Evolutionary conservation across 1,140 invertebrate species (phyloP).

Genomic region (Pogonomyrmex barbatus): DNA sequence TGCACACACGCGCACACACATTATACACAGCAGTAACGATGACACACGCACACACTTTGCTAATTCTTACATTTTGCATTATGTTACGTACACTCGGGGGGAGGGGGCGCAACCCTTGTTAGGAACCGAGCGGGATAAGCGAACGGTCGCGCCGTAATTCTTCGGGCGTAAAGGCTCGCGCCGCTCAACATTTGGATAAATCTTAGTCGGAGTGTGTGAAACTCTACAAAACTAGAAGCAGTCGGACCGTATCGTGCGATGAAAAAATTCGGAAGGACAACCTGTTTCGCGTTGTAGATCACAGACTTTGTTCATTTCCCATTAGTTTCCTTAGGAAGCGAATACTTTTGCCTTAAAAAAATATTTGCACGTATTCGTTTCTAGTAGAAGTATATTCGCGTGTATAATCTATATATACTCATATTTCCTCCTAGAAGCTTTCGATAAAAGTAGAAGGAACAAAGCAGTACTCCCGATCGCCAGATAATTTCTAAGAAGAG

Average conservation of each 20-base stretch:
- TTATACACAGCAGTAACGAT: conserved; percentile 20
- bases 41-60: neutral
- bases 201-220: conserved; percentile 40
- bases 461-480: neutral
- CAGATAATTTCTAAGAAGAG: neutral
- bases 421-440: neutral
- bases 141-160: conserved; percentile 57
- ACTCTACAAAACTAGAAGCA: conserved; percentile 35
- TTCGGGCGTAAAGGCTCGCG: conserved; percentile 13
- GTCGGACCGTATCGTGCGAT: conserved; percentile 3
- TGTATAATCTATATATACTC: neutral
- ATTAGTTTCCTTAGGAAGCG: conserved; percentile 31
- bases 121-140: conserved; percentile 81
- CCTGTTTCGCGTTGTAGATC: conserved; percentile 14
- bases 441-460: neutral
- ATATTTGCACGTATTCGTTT: conserved; percentile 32
- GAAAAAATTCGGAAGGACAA: conserved; percentile 23
- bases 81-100: conserved; percentile 17
- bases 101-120: conserved; percentile 69
- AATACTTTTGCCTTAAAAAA: conserved; percentile 60
- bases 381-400: neutral
- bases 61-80: conserved; percentile 30
- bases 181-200: conserved; percentile 62
- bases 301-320: conserved; percentile 14
- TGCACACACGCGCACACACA: conserved; percentile 29